Evolutionary conservation across 1,140 invertebrate species (phyloP).

Genomic region (Linepithema humile): DNA sequence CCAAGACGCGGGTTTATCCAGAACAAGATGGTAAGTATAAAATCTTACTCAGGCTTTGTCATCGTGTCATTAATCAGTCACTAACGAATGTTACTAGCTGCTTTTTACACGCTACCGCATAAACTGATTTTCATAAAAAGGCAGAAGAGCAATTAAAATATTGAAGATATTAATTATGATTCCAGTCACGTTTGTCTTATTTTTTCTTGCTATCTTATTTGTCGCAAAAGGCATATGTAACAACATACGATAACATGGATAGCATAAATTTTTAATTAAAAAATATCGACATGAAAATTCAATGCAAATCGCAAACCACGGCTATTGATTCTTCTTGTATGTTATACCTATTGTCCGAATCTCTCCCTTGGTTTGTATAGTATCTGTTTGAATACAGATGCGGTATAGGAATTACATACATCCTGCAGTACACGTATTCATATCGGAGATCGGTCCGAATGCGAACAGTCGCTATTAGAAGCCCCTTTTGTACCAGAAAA

Average conservation of each 20-base stretch:
- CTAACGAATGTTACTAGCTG: not conserved
- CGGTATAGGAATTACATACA: conserved; percentile 19
- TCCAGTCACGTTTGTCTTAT: not conserved
- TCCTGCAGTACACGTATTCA: conserved; percentile 22
- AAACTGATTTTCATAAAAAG: not conserved
- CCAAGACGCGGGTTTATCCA: conserved; percentile 3
- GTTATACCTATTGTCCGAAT: conserved; percentile 11
- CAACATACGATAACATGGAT: too few species aligned
- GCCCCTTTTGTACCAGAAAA: conserved; percentile 26
- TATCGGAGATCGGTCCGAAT: conserved; percentile 6
- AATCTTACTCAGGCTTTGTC: conserved; percentile 6
- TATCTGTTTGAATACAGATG: conserved; percentile 7
- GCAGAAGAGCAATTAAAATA: not conserved
- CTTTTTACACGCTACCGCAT: not conserved
- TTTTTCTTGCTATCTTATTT: not conserved
- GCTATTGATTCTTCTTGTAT: not conserved
- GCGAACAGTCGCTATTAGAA: conserved; percentile 8
- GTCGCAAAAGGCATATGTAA: not conserved
- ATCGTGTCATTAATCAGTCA: conserved; percentile 16
- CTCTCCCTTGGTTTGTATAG: not conserved
- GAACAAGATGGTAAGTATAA: not conserved
- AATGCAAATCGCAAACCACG: not conserved
- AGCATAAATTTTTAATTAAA: not conserved
- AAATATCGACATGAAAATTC: not conserved
- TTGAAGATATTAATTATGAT: not conserved